A percentile compares a stretch with the other conserved stretches of the same genome.
Conservation (phyloP, 2,797 vertebrate species). For the Enteromius paludinosus region DNA sequence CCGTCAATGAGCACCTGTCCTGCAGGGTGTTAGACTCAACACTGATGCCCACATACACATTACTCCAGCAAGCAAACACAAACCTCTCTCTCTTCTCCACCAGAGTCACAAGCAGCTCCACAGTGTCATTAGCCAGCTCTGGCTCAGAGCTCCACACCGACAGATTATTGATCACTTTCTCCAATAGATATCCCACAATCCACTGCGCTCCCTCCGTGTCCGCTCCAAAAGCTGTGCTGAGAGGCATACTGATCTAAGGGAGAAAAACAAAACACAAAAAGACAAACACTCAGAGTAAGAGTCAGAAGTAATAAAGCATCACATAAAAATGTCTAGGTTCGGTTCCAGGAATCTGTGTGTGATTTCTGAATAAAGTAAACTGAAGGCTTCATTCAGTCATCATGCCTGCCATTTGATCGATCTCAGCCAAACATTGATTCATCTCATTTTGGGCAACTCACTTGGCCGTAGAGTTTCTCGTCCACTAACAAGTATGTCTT, state of each 20-base stretch:
- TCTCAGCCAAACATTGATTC: background rate
- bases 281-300: slow-evolving; percentile 9
- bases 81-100: slow-evolving; percentile 97
- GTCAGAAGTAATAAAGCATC: background rate
- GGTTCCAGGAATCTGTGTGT: background rate
- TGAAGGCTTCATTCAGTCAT: background rate
- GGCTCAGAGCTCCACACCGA: slow-evolving; percentile 97
- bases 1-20: slow-evolving; percentile 14
- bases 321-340: background rate
- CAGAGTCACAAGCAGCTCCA: slow-evolving; percentile 95
- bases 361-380: slow-evolving; percentile 1
- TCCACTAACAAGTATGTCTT: slow-evolving; percentile 97
- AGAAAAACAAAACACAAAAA: background rate
- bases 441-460: slow-evolving; percentile 64
- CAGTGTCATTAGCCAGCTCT: slow-evolving; percentile 94
- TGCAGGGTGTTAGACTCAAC: background rate
- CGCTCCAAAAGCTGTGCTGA: slow-evolving; percentile 94
- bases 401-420: background rate
- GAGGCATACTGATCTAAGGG: slow-evolving; percentile 91
- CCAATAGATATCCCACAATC: slow-evolving; percentile 98
- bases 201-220: slow-evolving; percentile 98
- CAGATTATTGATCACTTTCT: slow-evolving; percentile 98
- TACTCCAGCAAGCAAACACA: slow-evolving; percentile 51
- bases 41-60: background rate
- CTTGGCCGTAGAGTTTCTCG: slow-evolving; percentile 97